Percentiles rank a stretch among this genome's conserved stretches.
Conservation (phyloP, 2,888 invertebrate species). For the Dione juno region DNA sequence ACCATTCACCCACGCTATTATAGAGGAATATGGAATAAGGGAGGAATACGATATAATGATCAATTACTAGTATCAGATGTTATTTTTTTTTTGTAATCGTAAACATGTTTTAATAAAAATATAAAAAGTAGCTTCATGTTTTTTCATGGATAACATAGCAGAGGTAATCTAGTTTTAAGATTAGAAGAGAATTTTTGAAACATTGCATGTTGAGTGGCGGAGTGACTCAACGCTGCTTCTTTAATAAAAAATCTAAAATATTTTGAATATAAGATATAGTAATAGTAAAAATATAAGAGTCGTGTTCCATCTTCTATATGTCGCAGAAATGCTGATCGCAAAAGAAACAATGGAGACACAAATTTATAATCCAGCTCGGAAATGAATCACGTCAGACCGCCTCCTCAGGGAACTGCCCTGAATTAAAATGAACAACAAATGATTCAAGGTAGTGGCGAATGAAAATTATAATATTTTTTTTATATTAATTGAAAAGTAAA, state of each 20-base stretch:
- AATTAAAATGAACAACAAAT: constrained; percentile 76
- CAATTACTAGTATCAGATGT: not conserved
- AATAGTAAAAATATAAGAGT: constrained; percentile 50
- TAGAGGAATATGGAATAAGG: constrained; percentile 5
- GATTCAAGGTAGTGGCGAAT: constrained; percentile 50
- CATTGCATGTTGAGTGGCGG: too few relatives aligned
- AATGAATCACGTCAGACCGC: constrained; percentile 76
- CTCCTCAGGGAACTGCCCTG: constrained; percentile 66
- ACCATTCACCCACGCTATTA: not conserved
- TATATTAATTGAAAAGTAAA: not conserved
- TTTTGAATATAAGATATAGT: not conserved
- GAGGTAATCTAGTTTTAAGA: too few relatives aligned
- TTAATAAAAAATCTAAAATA: too few relatives aligned
- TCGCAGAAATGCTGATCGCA: constrained; percentile 68
- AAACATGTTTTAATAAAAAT: too few relatives aligned
- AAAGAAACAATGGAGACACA: constrained; percentile 77
- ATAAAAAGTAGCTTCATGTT: too few relatives aligned
- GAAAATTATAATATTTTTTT: constrained; percentile 44
- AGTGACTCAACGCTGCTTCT: too few relatives aligned
- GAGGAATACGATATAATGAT: not conserved
- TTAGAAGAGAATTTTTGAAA: too few relatives aligned
- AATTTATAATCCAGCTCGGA: constrained; percentile 79
- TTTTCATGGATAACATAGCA: too few relatives aligned
- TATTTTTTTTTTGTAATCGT: too few relatives aligned
- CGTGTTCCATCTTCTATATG: constrained; percentile 61